A percentile compares a stretch with the other conserved stretches of the same genome.
Evolutionary conservation across 2,888 invertebrate species (phyloP).

Genomic region (Mythimna albipuncta): DNA sequence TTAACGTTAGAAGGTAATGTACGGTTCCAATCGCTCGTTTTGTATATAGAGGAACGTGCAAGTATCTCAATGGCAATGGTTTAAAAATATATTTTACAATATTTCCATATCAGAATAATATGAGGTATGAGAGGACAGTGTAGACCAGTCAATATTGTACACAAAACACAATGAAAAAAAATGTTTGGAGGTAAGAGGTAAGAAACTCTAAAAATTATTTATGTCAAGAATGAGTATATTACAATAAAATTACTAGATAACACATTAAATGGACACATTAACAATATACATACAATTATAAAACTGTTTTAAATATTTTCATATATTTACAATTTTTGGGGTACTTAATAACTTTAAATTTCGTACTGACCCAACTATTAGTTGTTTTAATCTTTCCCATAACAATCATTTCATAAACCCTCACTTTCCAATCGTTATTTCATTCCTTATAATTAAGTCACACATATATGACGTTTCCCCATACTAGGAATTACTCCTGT

Average conservation of each 20-base stretch:
- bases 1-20: too few species aligned
- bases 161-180: too few species aligned
- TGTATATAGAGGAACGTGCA: too few species aligned
- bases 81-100: too few species aligned
- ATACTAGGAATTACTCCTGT: too few species aligned
- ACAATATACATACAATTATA: background rate
- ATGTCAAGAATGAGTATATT: background rate
- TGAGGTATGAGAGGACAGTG: too few species aligned
- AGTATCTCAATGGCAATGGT: too few species aligned
- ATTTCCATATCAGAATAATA: too few species aligned
- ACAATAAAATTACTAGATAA: background rate
- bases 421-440: background rate
- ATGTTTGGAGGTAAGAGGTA: too few species aligned
- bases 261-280: background rate
- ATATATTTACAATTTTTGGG: background rate
- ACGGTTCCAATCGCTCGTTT: too few species aligned
- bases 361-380: background rate
- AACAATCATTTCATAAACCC: background rate
- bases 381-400: background rate
- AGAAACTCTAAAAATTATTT: background rate
- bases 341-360: too few species aligned
- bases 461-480: background rate
- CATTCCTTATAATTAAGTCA: background rate
- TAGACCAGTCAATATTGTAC: too few species aligned
- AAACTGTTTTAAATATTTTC: background rate